Conservation (phyloP, 2,888 invertebrate species). For the Panorpa germanica region DNA sequence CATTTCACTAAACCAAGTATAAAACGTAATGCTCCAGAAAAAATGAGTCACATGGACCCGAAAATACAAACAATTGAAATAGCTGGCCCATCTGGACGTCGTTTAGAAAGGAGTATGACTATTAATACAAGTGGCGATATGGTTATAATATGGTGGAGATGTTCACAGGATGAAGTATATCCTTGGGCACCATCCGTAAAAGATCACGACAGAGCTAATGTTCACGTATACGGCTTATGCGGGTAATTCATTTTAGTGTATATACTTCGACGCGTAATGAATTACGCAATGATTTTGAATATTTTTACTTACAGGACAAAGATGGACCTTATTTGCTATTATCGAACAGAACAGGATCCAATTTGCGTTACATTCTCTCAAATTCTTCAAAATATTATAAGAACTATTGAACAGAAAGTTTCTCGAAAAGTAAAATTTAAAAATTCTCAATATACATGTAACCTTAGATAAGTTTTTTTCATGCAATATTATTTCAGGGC, state of each 20-base stretch:
- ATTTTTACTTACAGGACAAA: slow-evolving; percentile 32
- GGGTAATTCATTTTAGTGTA: slow-evolving; percentile 29
- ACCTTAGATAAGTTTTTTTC: slow-evolving; percentile 12
- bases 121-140: slow-evolving; percentile 24
- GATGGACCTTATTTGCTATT: slow-evolving; percentile 57
- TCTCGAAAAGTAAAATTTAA: slow-evolving; percentile 35
- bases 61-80: slow-evolving; percentile 31
- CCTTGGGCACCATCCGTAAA: slow-evolving; percentile 80
- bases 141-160: slow-evolving; percentile 72
- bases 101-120: slow-evolving; percentile 20
- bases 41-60: slow-evolving; percentile 47
- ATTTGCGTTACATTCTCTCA: slow-evolving; percentile 62
- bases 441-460: slow-evolving; percentile 12
- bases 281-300: slow-evolving; percentile 14
- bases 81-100: slow-evolving; percentile 21
- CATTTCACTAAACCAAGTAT: slow-evolving; percentile 38
- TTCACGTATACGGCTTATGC: slow-evolving; percentile 58
- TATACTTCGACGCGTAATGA: slow-evolving; percentile 6
- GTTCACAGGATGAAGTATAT: slow-evolving; percentile 68
- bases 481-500: slow-evolving; percentile 27
- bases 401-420: slow-evolving; percentile 69
- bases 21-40: slow-evolving; percentile 31
- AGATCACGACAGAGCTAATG: slow-evolving; percentile 74
- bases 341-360: slow-evolving; percentile 77
- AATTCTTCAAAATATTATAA: slow-evolving; percentile 45